A percentile compares a stretch with the other conserved stretches of the same genome.
phyloP scores from a whole-genome alignment of 2,113 vertebrate genomes.

The Xenopus tropicalis region UCB_Xtro_10.0 CM004443.2:177573501-177574000 shows the following conservation, averaged over 20 bases:
- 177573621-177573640: too few species aligned
- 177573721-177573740: constrained; percentile 52
- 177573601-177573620: too few species aligned
- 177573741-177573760: constrained; percentile 63
- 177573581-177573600: too few species aligned
- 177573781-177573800: constrained; percentile 60
- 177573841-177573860: constrained; percentile 97
- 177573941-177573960: constrained; percentile 57
- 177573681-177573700: constrained; percentile 28
- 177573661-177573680: constrained; percentile 35
- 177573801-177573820: constrained; percentile 61
- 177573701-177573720: constrained; percentile 40
- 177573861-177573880: constrained; percentile 95
- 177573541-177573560: too few species aligned
- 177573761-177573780: constrained; percentile 58
- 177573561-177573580: too few species aligned
- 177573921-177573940: constrained; percentile 70
- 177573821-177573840: constrained; percentile 85
- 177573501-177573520: too few species aligned
- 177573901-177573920: constrained; percentile 74
- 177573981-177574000: neutral
- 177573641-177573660: neutral
- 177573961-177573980: constrained; percentile 55
- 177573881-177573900: constrained; percentile 94
- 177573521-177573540: too few species aligned